Conservation (phyloP, 2,113 vertebrate species). For the Dolichotis patagonum region DNA sequence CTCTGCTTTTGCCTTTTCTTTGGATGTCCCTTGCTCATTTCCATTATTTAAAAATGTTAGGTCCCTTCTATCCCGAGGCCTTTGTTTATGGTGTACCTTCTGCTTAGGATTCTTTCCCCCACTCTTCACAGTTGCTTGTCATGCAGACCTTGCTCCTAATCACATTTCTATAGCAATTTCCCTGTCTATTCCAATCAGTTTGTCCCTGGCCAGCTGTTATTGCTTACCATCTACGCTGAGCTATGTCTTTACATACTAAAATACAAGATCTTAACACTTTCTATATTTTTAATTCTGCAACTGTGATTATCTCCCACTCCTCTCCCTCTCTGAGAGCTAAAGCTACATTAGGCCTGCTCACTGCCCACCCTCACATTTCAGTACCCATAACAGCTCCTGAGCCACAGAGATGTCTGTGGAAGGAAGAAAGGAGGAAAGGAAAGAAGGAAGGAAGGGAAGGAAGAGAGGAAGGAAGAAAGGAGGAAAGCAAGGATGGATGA, state of each 20-base stretch:
- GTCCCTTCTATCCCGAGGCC: neutral
- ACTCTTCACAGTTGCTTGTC: neutral
- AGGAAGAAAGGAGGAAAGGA: neutral
- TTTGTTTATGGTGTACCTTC: neutral
- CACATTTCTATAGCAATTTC: neutral
- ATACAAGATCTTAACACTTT: neutral
- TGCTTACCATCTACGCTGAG: neutral
- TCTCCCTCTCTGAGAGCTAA: neutral
- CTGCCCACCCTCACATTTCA: neutral
- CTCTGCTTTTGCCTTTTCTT: neutral
- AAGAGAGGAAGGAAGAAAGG: neutral
- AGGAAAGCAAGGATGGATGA: too few relatives aligned
- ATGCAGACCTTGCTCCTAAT: neutral
- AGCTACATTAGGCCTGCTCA: neutral
- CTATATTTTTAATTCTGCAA: neutral
- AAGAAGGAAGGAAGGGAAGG: neutral
- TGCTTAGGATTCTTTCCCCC: neutral
- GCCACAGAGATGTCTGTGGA: neutral
- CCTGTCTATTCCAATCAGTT: fast-evolving
- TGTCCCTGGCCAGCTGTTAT: fast-evolving
- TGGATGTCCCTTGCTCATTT: neutral
- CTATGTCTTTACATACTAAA: neutral
- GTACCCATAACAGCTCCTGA: neutral
- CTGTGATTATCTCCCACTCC: neutral
- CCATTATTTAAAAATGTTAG: neutral